A percentile compares a stretch with the other conserved stretches of the same genome.
phyloP scores from a whole-genome alignment of 2,797 vertebrate species.

The Danio jaintianensis region DNA sequence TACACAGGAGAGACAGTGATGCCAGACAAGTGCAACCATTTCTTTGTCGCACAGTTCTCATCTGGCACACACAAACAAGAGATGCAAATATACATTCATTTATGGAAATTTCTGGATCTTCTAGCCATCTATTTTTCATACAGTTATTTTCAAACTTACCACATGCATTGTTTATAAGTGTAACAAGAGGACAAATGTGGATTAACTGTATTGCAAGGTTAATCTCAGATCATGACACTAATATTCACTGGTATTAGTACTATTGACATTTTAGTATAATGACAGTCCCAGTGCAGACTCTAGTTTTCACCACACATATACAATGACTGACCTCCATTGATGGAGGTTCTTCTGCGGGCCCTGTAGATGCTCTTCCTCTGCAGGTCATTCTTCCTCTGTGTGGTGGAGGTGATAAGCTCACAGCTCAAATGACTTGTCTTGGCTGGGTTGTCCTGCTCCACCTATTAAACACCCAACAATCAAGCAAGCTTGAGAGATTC shows the following conservation, averaged over 20 bases:
- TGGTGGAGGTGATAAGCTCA: constrained; percentile 93
- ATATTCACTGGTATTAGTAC: background rate
- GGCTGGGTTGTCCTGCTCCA: constrained; percentile 90
- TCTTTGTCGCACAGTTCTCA: background rate
- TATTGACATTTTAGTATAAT: background rate
- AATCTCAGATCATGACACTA: background rate
- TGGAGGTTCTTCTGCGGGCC: constrained; percentile 87
- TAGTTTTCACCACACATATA: background rate
- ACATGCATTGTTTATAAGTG: too few species aligned
- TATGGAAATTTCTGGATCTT: too few species aligned
- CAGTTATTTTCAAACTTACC: too few species aligned
- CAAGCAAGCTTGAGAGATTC: background rate
- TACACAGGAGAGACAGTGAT: background rate
- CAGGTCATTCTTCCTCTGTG: constrained; percentile 79
- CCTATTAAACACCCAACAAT: constrained; percentile 72
- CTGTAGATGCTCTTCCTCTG: constrained; percentile 85
- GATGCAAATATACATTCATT: too few species aligned
- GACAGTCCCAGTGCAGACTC: background rate
- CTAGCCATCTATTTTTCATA: too few species aligned
- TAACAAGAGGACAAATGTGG: too few species aligned
- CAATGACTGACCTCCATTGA: constrained; percentile 89
- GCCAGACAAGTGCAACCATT: background rate
- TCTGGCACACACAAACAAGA: background rate
- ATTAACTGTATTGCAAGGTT: background rate
- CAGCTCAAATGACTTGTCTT: constrained; percentile 91